Conservation (phyloP, 2,797 vertebrate species). For the Borostomias antarcticus region DNA sequence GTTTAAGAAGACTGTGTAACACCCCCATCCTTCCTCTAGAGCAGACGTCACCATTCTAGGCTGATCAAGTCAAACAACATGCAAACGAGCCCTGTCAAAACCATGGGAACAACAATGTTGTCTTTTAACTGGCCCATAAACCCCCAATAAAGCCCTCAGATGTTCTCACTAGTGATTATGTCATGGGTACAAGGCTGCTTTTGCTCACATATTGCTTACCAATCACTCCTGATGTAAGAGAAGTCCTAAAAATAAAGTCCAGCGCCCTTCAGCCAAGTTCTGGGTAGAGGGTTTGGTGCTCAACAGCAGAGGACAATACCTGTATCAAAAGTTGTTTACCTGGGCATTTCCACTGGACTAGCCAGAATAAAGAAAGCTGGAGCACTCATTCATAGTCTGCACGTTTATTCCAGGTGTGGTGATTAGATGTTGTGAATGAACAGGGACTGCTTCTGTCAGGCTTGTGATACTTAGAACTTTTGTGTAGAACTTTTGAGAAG, state of each 20-base stretch:
- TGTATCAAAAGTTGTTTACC: no score
- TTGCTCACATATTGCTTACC: neutral
- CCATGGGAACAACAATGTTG: conserved; percentile 42
- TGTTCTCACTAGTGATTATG: neutral
- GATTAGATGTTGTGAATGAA: neutral
- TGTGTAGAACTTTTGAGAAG: no score
- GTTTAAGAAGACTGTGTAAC: conserved; percentile 31
- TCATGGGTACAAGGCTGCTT: neutral
- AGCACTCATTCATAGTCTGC: no score
- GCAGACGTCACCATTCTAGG: conserved; percentile 15
- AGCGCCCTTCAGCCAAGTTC: no score
- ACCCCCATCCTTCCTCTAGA: neutral
- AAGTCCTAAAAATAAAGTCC: no score
- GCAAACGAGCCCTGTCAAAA: conserved; percentile 56
- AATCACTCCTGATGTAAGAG: neutral
- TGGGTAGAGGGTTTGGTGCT: no score
- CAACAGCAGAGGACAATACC: no score
- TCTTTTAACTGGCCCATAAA: neutral
- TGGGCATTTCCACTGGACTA: no score
- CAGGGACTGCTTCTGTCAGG: neutral
- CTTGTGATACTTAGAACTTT: no score
- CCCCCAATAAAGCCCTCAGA: neutral
- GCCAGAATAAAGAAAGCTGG: no score
- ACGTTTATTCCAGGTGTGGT: no score
- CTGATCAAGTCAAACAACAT: conserved; percentile 63